Evolutionary conservation across 2,797 vertebrate genomes (phyloP), one percentile per base, ranked within the genome.

Genomic region (Pygocentrus nattereri): DNA sequence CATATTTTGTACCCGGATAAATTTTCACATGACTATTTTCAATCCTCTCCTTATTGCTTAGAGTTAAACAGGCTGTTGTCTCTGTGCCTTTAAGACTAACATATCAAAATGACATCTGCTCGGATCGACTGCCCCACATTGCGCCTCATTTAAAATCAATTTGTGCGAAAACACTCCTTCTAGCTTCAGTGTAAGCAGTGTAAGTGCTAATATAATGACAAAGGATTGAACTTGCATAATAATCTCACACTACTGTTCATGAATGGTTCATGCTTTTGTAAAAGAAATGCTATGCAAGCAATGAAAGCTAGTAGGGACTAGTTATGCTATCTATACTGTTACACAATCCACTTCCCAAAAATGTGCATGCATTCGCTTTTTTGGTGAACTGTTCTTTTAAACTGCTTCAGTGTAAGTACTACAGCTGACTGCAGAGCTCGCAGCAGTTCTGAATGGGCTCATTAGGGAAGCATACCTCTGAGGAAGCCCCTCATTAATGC

Each of bases 401-500:
- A 18, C 2, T 19, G 23, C 30, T 34, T 56, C 31, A 44, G 52
- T 31, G 11, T 16, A 18, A 52, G 50, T 2, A 73, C 3, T n/a
- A 41, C 54, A 44, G 34, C 6, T 74, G 54, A 73, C 25, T 34
- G 10, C 16, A 34, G 31, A 16, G 30, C 30, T 18, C 21, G 27
- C 19, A 30, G 30, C 19, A n/a, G 12, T 58, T 56, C 11, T 3
- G 13, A 49, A 27, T 13, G 44, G 52, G 15, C 50, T 56, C 12
- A 16, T 58, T 74, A 74, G 31, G 19, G 4, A 16, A 52, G 1
- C 18, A n/a, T 30, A 49, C 44, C 15, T 50, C 15, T 71, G 27
- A 50, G 47, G 49, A 72, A 72, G 70, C 31, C 31, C 30, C 72
- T 74, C 72, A 27, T 74, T 64, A 65, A 41, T 5, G 16, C 62